Conservation (phyloP, 2,888 invertebrate genomes). For the Thymelicus lineola region DNA sequence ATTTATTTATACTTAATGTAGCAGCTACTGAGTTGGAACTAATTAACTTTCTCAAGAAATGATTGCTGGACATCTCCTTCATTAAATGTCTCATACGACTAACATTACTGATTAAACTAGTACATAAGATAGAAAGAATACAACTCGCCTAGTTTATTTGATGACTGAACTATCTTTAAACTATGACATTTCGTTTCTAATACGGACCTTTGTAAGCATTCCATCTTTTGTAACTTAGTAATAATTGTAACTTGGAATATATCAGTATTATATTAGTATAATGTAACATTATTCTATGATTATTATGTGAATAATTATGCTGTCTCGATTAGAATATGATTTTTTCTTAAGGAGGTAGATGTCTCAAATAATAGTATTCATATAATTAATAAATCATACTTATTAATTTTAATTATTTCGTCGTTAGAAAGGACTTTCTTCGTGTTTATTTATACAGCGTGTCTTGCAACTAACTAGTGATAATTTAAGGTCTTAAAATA, state of each 20-base stretch:
- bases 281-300: not conserved
- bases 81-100: not conserved
- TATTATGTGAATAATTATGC: not conserved
- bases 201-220: constrained; percentile 18
- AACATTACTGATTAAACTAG: not conserved
- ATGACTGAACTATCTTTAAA: constrained; percentile 25
- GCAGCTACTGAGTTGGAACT: no score
- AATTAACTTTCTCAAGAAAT: not conserved
- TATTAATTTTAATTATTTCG: no score
- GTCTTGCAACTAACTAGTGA: no score
- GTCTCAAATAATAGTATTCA: no score
- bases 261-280: constrained; percentile 8
- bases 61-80: not conserved
- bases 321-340: no score
- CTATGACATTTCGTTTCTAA: constrained; percentile 19
- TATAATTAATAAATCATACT: no score
- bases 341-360: no score
- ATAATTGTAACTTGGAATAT: constrained; percentile 11
- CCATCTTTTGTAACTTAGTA: constrained; percentile 20
- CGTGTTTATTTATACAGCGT: no score
- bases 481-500: no score
- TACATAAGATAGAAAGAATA: not conserved
- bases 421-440: no score
- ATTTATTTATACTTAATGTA: no score
- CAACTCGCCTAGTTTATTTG: not conserved